phyloP scores from a whole-genome alignment of 1,140 invertebrate species.

The Philotrypesis tridentata region DNA sequence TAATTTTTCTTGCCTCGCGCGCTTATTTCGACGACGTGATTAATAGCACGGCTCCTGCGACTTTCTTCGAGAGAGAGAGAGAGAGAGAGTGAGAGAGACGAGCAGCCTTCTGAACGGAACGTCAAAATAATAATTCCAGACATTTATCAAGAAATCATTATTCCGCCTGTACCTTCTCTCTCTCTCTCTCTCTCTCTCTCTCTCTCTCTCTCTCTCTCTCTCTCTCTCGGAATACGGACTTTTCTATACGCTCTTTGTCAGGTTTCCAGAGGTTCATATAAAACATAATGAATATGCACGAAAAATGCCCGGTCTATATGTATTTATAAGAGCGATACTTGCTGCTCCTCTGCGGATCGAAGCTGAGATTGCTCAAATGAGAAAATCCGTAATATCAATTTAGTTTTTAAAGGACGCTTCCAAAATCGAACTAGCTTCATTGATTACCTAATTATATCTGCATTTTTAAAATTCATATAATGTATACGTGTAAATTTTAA shows the following conservation, averaged over 20 bases:
- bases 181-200: background rate
- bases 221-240: background rate
- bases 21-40: slow-evolving; percentile 63
- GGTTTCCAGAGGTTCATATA: background rate
- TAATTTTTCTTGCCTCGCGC: slow-evolving; percentile 63
- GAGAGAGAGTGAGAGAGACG: no score
- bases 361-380: slow-evolving; percentile 20
- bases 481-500: no score
- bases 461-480: no score
- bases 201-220: background rate
- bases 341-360: background rate
- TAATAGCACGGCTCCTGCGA: slow-evolving; percentile 54
- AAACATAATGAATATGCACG: background rate
- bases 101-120: slow-evolving; percentile 52
- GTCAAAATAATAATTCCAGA: slow-evolving; percentile 65
- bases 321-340: background rate
- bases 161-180: slow-evolving; percentile 21
- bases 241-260: background rate
- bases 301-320: background rate
- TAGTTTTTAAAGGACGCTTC: no score
- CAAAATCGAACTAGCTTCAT: no score
- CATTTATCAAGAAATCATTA: slow-evolving; percentile 56
- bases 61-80: no score
- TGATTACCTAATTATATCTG: no score
- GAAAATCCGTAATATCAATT: no score